Evolutionary conservation across 2,797 vertebrate genomes (phyloP), one percentile per base, ranked within the genome.

Genomic region (Knipowitschia caucasica): DNA sequence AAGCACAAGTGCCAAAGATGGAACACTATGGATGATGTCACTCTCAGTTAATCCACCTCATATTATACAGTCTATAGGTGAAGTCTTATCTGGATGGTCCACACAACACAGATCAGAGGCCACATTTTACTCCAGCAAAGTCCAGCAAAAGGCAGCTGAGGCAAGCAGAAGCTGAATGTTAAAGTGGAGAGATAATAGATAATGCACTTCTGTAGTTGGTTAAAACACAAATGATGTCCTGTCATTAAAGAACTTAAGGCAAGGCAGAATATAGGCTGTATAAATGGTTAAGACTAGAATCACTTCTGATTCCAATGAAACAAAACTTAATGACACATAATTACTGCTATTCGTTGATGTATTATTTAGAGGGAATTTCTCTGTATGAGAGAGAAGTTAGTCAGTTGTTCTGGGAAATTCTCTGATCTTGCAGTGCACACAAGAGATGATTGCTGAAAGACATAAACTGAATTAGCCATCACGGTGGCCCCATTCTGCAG

Each of bases 401-500:
- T 44, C 23, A 44, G 27, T 44, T 44, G 42, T 27, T 44, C 24
- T 26, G 8, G 14, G 14, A 27, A 44, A 44, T 15, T 20, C 11
- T n/a, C 25, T 51, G 42, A 21, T 46, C 51, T 56, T 53, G 52
- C 50, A 62, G 27, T 10, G 38, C 55, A 49, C 49, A 25, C 57
- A 66, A 64, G 70, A 53, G 59, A 61, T 11, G 58, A 63, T 51
- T 14, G 38, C 31, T 36, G 63, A 67, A 75, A 35, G 65, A 59
- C 53, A 60, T 69, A 55, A 47, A 33, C 64, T 2, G 26, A 79
- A 78, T 73, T 66, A 68, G 33, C 59, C 63, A 54, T 70, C 57
- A 56, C 24, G n/a, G 53, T 66, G 59, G 59, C 50, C 72, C 63
- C 65, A 72, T 73, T 77, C 67, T 62, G 56, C 61, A 64, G 65